Evolutionary conservation across 1,140 invertebrate species (phyloP).

Genomic region (Macrocentrus cingulum): DNA sequence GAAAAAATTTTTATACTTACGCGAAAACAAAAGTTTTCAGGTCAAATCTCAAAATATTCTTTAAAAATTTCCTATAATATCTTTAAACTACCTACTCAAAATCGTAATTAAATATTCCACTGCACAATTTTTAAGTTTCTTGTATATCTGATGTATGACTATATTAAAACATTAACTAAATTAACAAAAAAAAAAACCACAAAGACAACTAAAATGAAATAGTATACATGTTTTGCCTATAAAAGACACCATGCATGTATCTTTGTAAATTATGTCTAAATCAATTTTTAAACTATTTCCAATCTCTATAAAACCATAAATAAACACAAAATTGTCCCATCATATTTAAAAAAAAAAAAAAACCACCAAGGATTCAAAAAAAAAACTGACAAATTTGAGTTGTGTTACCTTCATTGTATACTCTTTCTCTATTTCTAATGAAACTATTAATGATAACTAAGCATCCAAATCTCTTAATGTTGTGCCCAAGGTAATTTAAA

Average conservation of each 20-base stretch:
- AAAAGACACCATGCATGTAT: not conserved
- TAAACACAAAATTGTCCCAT: too few relatives aligned
- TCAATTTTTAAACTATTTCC: not conserved
- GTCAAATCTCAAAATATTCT: too few relatives aligned
- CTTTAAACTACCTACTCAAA: too few relatives aligned
- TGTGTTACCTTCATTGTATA: too few relatives aligned
- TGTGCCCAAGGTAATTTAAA: conserved; percentile 37
- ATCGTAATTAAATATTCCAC: too few relatives aligned
- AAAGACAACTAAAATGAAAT: not conserved
- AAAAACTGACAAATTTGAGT: not conserved
- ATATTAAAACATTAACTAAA: not conserved
- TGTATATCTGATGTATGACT: too few relatives aligned
- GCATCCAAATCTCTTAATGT: conserved; percentile 36
- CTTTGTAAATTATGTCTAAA: not conserved
- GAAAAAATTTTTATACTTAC: too few relatives aligned
- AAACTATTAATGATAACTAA: conserved; percentile 11
- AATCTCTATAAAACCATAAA: conserved; percentile 17
- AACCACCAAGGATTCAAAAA: too few relatives aligned
- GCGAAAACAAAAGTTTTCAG: too few relatives aligned
- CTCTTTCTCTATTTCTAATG: conserved; percentile 12
- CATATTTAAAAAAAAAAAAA: too few relatives aligned
- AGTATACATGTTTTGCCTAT: not conserved
- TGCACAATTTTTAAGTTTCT: too few relatives aligned
- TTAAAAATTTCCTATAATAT: too few relatives aligned
- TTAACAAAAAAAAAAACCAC: not conserved